phyloP scores from a whole-genome alignment of 2,888 invertebrate genomes.

The Cheilosia soror region DNA sequence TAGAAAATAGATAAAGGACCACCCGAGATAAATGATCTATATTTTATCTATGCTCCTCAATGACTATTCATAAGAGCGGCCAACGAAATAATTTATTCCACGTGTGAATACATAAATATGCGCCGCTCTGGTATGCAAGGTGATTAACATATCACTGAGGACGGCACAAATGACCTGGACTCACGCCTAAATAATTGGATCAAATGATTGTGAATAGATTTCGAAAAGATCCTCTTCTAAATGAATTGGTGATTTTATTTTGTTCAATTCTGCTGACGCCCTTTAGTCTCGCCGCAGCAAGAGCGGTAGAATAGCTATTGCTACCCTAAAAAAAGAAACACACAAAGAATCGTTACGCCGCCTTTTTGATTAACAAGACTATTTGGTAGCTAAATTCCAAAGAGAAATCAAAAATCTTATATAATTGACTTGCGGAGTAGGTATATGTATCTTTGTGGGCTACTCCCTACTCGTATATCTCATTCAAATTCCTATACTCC shows the following conservation, averaged over 20 bases:
- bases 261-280: conserved; percentile 56
- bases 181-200: conserved; percentile 74
- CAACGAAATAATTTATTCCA: conserved; percentile 67
- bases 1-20: conserved; percentile 56
- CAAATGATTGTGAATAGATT: conserved; percentile 36
- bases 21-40: conserved; percentile 70
- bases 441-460: conserved; percentile 24
- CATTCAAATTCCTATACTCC: conserved; percentile 44
- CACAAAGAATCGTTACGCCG: conserved; percentile 35
- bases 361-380: conserved; percentile 71
- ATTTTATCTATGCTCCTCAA: conserved; percentile 30
- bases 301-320: conserved; percentile 24
- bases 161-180: conserved; percentile 52
- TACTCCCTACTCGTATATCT: conserved; percentile 52
- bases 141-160: conserved; percentile 63
- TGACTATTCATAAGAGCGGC: conserved; percentile 11
- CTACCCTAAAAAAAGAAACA: conserved; percentile 1
- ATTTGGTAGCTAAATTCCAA: conserved; percentile 70
- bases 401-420: conserved; percentile 70
- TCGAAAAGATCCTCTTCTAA: conserved; percentile 32
- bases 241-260: conserved; percentile 66
- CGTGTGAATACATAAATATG: conserved; percentile 47
- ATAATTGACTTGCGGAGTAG: conserved; percentile 62
- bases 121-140: conserved; percentile 58
- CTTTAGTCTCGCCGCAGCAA: conserved; percentile 70